Base-by-base conservation (phyloP, 2,888 invertebrate species). In the Oligia latruncula region DNA sequence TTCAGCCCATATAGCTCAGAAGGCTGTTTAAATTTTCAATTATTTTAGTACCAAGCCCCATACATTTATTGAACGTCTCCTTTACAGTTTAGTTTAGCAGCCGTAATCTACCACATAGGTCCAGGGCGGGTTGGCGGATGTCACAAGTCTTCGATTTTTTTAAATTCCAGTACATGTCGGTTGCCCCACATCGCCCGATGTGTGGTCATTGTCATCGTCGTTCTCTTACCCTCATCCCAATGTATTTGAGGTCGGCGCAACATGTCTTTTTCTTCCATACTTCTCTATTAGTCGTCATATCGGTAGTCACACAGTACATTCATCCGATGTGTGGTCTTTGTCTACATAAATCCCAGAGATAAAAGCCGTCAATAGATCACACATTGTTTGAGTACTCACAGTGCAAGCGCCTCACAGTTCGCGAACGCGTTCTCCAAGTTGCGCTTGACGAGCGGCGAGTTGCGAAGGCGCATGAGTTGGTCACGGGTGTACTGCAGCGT, bases 391-490 rank as follows among this genome's bases (percentile, higher is more conserved):
- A 17, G 17, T 71, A 71, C 96, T 95, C 74, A 96, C 96, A 96
- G 93, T 70, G 95, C 95, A 23, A 96, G 92, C 71, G 95, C 94
- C 79, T 96, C 96, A 88, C 95, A 95, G 77, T 95, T 95, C 20
- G 93, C 94, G 85, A 96, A 95, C 77, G 96, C 96, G 94, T 98
- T 98, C 88, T 98, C 97, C n/a, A 99, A 98, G 91, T 98, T 97
- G 82, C 96, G 97, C 92, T 97, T 97, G 71, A 98, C 98, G 85
- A 98, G 96, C 82, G 98, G 98, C 89, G 97, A 97, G 92, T 97
- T 97, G 79, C 98, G 97, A 88, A 99, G 97, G 68, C 97, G 97
- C 95, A 98, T 95, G 88, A 99, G 97, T 92, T 98, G 97, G 74
- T 98, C 98, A 94, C 98, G 97, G 52, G 97, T 97, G 95, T 98